These are phyloP conservation scores for Bambusicola thoracicus DNA, from an alignment of 2,113 vertebrate genomes.

Conservation along the genomic window DNA sequence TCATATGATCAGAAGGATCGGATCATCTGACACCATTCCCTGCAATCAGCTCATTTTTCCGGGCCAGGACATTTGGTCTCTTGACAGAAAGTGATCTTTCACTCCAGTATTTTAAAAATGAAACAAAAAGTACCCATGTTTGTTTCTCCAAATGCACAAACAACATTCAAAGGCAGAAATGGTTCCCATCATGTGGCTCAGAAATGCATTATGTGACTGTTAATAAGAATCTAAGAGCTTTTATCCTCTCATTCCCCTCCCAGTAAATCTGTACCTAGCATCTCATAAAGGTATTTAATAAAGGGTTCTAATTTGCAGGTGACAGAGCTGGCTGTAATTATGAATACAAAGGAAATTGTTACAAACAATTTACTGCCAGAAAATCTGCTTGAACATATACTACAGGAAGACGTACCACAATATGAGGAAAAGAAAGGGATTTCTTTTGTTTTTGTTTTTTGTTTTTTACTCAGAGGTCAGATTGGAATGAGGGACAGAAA, in stretches of 20 bases:
- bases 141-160: neutral
- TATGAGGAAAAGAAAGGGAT: neutral
- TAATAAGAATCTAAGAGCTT: neutral
- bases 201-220: neutral
- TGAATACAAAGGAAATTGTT: neutral
- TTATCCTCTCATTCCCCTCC: neutral
- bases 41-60: neutral
- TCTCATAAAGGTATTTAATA: constrained; percentile 32
- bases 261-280: neutral
- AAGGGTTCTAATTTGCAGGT: constrained; percentile 20
- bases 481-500: neutral
- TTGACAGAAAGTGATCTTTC: neutral
- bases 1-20: neutral
- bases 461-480: neutral
- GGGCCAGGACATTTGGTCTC: neutral
- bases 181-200: neutral
- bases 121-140: neutral
- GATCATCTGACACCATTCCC: neutral
- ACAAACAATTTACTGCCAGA: neutral
- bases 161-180: neutral
- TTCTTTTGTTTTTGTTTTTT: neutral
- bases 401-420: neutral
- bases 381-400: neutral
- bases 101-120: neutral
- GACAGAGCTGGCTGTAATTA: neutral